Evolutionary conservation across 2,888 invertebrate species (phyloP).

Genomic region (Lordiphosa fenestrarum): DNA sequence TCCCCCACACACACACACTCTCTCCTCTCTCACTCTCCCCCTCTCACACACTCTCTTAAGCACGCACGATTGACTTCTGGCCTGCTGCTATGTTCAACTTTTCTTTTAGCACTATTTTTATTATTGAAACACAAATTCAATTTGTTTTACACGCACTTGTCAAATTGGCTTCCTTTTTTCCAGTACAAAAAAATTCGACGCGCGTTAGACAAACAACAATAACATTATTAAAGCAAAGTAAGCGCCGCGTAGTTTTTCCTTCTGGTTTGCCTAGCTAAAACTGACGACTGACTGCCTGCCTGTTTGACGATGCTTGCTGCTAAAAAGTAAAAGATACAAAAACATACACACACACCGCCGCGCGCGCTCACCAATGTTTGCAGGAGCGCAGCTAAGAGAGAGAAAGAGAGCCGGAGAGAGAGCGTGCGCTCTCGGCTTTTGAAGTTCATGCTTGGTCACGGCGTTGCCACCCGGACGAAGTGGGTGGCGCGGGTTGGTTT

Average conservation of each 20-base stretch:
- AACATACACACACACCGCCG: slow-evolving; percentile 37
- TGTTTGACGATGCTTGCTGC: slow-evolving; percentile 65
- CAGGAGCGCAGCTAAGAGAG: slow-evolving; percentile 49
- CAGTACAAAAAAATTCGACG: neutral
- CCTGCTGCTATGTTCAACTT: slow-evolving; percentile 38
- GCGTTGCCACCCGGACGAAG: slow-evolving; percentile 11
- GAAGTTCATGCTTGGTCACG: slow-evolving; percentile 9
- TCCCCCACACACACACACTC: slow-evolving; percentile 3
- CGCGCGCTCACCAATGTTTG: slow-evolving; percentile 49
- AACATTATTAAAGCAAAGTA: slow-evolving; percentile 5
- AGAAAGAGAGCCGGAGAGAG: slow-evolving; percentile 25
- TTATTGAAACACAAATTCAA: neutral
- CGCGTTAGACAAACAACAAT: slow-evolving; percentile 11
- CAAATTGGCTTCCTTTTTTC: neutral
- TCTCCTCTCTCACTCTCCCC: slow-evolving; percentile 13
- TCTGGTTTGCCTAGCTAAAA: slow-evolving; percentile 24
- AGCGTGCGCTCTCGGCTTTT: slow-evolving; percentile 13
- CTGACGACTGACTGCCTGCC: slow-evolving; percentile 23
- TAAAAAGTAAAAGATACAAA: slow-evolving; percentile 70
- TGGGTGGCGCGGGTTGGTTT: too few relatives aligned
- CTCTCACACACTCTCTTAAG: slow-evolving; percentile 25
- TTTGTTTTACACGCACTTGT: slow-evolving; percentile 43
- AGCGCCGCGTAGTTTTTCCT: slow-evolving; percentile 21
- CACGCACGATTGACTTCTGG: slow-evolving; percentile 43
- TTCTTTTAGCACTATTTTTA: slow-evolving; percentile 41